These are phyloP conservation scores for Chelonus formosanus DNA, from an alignment of 2,888 invertebrate genomes.

Conservation along the genomic window DNA sequence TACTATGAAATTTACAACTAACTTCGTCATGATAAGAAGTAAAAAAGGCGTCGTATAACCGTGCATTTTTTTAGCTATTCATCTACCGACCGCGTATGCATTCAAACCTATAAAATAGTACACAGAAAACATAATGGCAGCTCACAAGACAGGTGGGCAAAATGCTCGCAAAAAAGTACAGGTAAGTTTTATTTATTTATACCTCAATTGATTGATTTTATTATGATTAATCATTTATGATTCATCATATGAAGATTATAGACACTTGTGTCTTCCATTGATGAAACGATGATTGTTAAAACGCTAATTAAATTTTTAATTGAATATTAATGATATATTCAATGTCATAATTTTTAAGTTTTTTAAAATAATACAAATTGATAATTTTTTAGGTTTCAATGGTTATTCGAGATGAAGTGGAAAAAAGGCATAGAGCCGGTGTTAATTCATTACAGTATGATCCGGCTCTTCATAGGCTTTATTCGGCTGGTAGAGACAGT, in stretches of 20 bases:
- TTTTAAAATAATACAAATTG: no score
- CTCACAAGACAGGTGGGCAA: slow-evolving; percentile 66
- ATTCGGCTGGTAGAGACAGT: slow-evolving; percentile 96
- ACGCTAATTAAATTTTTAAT: background rate
- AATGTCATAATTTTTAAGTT: no score
- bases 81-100: slow-evolving; percentile 20
- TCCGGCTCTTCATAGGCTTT: slow-evolving; percentile 84
- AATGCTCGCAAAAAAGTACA: slow-evolving; percentile 68
- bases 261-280: background rate
- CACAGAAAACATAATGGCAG: slow-evolving; percentile 58
- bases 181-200: slow-evolving; percentile 55
- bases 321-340: background rate
- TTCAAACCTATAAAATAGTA: slow-evolving; percentile 20
- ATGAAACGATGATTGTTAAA: background rate
- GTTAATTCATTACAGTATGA: slow-evolving; percentile 96
- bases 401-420: slow-evolving; percentile 96
- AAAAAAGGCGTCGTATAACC: slow-evolving; percentile 38
- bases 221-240: slow-evolving; percentile 6
- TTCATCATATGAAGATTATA: no score
- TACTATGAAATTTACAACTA: slow-evolving; percentile 39
- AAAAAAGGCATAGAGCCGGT: slow-evolving; percentile 92
- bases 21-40: slow-evolving; percentile 35
- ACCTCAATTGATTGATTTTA: background rate
- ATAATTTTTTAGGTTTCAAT: slow-evolving; percentile 82
- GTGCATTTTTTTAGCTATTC: slow-evolving; percentile 6